Evolutionary conservation across 2,888 invertebrate genomes (phyloP), one percentile per base, ranked within the genome.

Genomic region (Oxytorus armatus): DNA sequence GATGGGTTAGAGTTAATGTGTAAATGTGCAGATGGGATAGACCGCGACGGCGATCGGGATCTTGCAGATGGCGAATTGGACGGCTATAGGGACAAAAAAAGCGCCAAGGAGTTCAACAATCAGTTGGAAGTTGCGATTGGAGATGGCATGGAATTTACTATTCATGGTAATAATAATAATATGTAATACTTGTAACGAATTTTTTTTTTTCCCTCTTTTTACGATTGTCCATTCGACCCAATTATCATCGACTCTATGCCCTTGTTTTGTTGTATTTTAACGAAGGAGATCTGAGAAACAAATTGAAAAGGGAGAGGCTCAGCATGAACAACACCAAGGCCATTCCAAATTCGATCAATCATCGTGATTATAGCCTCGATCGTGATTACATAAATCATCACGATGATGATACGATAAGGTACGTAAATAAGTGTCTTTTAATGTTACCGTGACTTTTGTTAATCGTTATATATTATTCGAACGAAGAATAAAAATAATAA

Each of bases 81-180:
- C 76, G 91, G 89, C 14, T 96, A 96, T 92, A 95, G 96, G 91
- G 97, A 97, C 89, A 97, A 97, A 92, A 97, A 97, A 92, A 95
- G 96, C 88, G 96, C 94, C 18, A 94, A 97, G 93, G 96, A 97
- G 90, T 86, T 91, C 7, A 91, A 91, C 80, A 92, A 92, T 77
- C 96, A 97, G 92, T 94, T 97, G 85, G 97, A 98, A 93, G 97
- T 97, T 84, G 97, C 97, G 82, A 97, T 97, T 89, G 97, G 97
- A 59, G 97, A 97, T 91, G 97, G 97, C 85, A 97, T 97, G 96
- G 97, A 97, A 92, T 97, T 97, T 90, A 97, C 97, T 66, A 97
- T 97, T 93, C 97, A 97, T 92, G 97, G 97, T 21, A 51, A 70
- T 14, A 42, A 36, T 36, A 36, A 36, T 36, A 36, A 36, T 36